Conservation (phyloP, 2,113 vertebrate genomes). For the Syrrhaptes paradoxus region DNA sequence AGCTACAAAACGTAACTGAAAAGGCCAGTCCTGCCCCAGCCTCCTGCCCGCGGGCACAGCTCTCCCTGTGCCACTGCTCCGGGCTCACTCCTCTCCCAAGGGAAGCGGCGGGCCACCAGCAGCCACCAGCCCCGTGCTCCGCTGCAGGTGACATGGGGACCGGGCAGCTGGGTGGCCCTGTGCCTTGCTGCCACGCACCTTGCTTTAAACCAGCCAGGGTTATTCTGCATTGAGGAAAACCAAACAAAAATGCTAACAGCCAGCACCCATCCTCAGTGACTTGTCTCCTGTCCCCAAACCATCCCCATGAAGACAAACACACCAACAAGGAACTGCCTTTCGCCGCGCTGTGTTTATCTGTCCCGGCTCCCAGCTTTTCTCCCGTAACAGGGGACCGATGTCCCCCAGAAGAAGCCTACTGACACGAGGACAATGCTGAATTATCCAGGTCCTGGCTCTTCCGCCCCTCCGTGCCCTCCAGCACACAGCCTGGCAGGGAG, state of each 20-base stretch:
- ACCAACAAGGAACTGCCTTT: neutral
- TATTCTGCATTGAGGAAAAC: rapidly evolving
- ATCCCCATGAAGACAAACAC: rapidly evolving
- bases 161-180: neutral
- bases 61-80: neutral
- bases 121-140: neutral
- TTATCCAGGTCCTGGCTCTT: neutral
- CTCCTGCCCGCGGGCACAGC: neutral
- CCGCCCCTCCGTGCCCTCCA: neutral
- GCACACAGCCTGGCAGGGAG: rapidly evolving
- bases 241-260: neutral
- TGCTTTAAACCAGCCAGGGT: rapidly evolving
- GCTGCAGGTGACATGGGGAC: neutral
- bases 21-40: neutral
- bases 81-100: no score
- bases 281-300: neutral
- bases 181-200: neutral
- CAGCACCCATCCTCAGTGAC: neutral
- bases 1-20: rapidly evolving
- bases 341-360: neutral
- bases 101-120: no score
- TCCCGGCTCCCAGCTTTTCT: neutral
- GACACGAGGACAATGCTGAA: neutral
- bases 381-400: neutral
- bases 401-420: neutral